A percentile compares a stretch with the other conserved stretches of the same genome.
Conservation (phyloP, 2,797 vertebrate species). For the Potorous gilbertii region DNA sequence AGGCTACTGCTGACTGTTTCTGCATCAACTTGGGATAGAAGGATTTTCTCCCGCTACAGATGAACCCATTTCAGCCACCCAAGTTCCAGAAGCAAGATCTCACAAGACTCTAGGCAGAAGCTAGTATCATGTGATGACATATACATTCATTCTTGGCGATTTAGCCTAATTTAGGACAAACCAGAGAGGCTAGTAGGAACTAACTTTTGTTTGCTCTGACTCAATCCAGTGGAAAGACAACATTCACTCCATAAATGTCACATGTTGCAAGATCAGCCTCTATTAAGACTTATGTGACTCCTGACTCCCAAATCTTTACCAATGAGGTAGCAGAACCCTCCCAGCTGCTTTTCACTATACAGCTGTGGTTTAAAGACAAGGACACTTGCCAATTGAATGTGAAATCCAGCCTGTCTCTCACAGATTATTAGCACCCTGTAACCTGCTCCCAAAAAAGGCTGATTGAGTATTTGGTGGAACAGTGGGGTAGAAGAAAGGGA, state of each 20-base stretch:
- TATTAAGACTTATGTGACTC: not conserved
- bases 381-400: conserved; percentile 28
- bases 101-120: not conserved
- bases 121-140: not conserved
- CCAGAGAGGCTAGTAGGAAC: not conserved
- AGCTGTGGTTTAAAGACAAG: conserved; percentile 63
- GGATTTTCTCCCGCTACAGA: conserved; percentile 15
- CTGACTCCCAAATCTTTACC: not conserved
- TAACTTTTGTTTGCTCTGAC: not conserved
- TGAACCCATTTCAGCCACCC: not conserved
- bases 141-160: not conserved
- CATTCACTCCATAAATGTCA: not conserved
- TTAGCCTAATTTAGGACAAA: not conserved
- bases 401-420: conserved; percentile 44
- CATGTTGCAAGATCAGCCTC: conserved; percentile 10
- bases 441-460: conserved; percentile 13
- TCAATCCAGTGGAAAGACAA: not conserved
- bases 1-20: not conserved
- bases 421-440: not conserved
- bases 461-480: not conserved
- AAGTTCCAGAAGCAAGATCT: not conserved
- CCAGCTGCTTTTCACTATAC: conserved; percentile 44
- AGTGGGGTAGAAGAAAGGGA: not conserved
- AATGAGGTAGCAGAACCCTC: conserved; percentile 13
- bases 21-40: not conserved